A percentile compares a stretch with the other conserved stretches of the same genome.
These are phyloP conservation scores for Nesometra sesokonis DNA, from an alignment of 35 echinoderm and acorn worm genomes.

Conservation along the genomic window DNA sequence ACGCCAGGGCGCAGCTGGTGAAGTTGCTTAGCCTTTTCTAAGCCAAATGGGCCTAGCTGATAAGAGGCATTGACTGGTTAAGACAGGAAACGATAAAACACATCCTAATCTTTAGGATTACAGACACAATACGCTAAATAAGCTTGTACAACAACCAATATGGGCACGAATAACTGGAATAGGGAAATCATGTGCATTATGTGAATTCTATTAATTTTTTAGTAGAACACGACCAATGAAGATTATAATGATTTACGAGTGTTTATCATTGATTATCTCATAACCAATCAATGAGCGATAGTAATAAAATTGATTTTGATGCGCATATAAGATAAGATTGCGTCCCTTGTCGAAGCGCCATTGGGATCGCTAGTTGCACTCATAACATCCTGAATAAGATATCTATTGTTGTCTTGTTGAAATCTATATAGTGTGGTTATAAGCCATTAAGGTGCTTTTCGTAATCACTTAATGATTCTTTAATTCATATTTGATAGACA, in stretches of 20 bases:
- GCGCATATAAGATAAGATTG: neutral
- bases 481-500: neutral
- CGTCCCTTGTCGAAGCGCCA: neutral
- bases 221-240: neutral
- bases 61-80: neutral
- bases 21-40: neutral
- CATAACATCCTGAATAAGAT: neutral
- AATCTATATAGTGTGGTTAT: neutral
- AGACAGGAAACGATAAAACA: neutral
- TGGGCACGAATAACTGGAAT: neutral
- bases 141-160: neutral
- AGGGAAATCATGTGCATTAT: neutral
- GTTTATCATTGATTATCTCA: neutral
- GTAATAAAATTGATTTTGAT: neutral
- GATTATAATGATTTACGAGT: neutral
- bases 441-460: neutral
- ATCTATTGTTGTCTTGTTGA: neutral
- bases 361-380: neutral
- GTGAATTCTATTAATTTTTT: neutral
- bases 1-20: neutral
- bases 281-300: neutral
- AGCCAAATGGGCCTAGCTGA: neutral
- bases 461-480: neutral
- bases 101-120: neutral
- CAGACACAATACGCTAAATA: neutral